Conservation (phyloP, 2,797 vertebrate species). For the Streptopelia turtur region DNA sequence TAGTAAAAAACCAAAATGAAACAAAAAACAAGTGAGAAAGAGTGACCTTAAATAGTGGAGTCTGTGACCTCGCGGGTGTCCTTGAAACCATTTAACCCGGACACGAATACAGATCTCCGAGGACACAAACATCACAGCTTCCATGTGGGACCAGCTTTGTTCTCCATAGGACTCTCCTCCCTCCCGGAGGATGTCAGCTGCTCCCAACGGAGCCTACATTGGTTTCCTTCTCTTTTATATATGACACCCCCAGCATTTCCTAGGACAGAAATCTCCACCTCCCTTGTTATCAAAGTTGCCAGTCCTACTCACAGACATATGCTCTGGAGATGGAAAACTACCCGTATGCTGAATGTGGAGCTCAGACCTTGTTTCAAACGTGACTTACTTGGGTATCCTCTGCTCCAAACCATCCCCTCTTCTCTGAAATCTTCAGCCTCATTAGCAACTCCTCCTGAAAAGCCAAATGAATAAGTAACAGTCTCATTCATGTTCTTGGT, state of each 20-base stretch:
- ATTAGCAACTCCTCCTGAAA: background rate
- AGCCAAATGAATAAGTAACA: background rate
- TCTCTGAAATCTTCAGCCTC: background rate
- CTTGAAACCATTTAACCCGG: background rate
- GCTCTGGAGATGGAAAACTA: background rate
- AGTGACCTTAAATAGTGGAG: background rate
- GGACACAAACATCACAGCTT: background rate
- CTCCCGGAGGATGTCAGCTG: rapidly evolving
- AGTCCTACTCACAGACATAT: background rate
- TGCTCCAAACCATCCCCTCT: background rate
- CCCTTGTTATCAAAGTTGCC: background rate
- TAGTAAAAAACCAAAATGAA: background rate
- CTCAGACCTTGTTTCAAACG: background rate
- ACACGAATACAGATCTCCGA: background rate
- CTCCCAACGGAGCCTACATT: background rate
- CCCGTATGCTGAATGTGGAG: background rate
- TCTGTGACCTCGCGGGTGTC: background rate
- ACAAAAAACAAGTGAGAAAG: background rate
- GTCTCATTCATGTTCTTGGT: background rate
- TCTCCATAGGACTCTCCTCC: background rate
- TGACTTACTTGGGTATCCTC: background rate
- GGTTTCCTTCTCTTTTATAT: background rate
- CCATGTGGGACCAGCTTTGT: background rate
- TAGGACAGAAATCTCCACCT: background rate
- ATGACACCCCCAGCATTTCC: background rate